These are phyloP conservation scores for Budorcas taxicolor DNA, from an alignment of 2,113 vertebrate species.

Conservation along the genomic window DNA sequence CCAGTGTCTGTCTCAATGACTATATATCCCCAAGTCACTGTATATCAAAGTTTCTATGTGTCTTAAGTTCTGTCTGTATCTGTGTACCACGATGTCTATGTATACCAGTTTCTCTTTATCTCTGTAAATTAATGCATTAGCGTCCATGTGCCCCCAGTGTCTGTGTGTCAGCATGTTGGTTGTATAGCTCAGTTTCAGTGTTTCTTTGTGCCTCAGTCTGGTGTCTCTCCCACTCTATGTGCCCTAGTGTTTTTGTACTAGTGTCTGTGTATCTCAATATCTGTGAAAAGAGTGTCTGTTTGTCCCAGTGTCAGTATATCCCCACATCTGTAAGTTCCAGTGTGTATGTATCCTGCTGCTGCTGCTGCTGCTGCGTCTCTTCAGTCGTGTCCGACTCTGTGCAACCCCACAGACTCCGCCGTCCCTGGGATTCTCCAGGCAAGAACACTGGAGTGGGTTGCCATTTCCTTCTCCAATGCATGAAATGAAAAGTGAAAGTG, in stretches of 20 bases:
- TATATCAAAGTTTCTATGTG: not conserved
- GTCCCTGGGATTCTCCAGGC: too few relatives aligned
- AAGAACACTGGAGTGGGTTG: too few relatives aligned
- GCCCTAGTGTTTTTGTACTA: not conserved
- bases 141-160: not conserved
- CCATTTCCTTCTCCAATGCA: too few relatives aligned
- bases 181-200: not conserved
- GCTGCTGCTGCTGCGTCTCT: too few relatives aligned
- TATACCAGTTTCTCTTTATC: not conserved
- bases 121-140: not conserved
- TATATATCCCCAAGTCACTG: not conserved
- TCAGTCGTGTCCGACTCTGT: too few relatives aligned
- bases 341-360: not conserved
- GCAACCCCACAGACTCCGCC: too few relatives aligned
- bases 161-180: not conserved
- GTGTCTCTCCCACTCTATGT: not conserved
- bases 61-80: not conserved
- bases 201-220: not conserved
- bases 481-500: too few relatives aligned
- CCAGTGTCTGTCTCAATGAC: not conserved
- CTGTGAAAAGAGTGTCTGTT: not conserved
- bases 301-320: not conserved
- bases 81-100: not conserved
- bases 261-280: not conserved
- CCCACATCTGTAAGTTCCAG: not conserved